Evolutionary conservation across 2,888 invertebrate species (phyloP).

Genomic region (Selenia dentaria): DNA sequence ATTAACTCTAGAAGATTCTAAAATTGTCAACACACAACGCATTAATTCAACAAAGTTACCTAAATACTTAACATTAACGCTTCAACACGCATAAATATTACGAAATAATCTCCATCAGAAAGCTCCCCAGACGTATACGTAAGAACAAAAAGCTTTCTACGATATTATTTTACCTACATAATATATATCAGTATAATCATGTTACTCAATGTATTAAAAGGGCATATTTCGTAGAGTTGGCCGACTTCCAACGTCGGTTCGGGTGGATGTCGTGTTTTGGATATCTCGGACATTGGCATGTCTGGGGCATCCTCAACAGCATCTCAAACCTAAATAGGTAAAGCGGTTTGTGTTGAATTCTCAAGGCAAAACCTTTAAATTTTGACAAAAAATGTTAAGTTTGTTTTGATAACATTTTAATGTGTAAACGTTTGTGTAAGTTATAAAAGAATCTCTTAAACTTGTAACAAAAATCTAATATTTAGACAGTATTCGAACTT

Average conservation of each 20-base stretch:
- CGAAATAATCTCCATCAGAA: constrained; percentile 1
- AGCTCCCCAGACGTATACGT: not conserved
- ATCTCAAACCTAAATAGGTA: too few species aligned
- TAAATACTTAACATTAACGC: constrained; percentile 8
- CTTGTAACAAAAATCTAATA: too few species aligned
- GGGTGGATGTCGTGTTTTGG: constrained; percentile 4
- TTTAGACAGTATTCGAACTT: too few species aligned
- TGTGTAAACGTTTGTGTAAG: too few species aligned
- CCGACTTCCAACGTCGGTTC: constrained; percentile 38
- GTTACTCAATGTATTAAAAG: constrained; percentile 57
- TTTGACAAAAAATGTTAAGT: too few species aligned
- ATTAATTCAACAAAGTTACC: constrained; percentile 1
- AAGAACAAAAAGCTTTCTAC: constrained; percentile 33
- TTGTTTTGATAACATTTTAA: too few species aligned
- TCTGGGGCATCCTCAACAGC: too few species aligned
- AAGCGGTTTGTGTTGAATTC: too few species aligned
- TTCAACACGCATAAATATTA: constrained; percentile 13
- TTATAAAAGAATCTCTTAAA: too few species aligned
- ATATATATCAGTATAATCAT: constrained; percentile 55
- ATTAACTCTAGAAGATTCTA: not conserved
- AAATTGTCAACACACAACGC: constrained; percentile 11
- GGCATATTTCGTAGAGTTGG: constrained; percentile 52
- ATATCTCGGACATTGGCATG: not conserved
- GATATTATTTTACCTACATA: constrained; percentile 36
- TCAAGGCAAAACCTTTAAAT: too few species aligned